A percentile compares a stretch with the other conserved stretches of the same genome.
phyloP scores from a whole-genome alignment of 2,797 vertebrate genomes.

The Podargus strigoides region DNA sequence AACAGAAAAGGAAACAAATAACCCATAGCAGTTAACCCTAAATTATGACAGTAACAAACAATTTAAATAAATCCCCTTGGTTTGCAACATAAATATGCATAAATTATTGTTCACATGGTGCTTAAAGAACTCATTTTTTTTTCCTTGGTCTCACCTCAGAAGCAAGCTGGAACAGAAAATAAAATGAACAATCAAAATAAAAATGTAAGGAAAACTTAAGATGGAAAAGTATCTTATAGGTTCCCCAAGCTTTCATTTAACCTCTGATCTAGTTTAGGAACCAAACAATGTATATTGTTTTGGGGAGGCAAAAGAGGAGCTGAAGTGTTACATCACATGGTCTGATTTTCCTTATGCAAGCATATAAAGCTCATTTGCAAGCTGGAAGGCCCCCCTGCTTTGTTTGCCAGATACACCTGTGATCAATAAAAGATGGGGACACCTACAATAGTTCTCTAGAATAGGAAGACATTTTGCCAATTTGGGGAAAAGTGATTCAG shows the following conservation, averaged over 20 bases:
- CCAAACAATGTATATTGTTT: fast-evolving
- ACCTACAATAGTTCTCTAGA: not conserved
- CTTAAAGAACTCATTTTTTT: not conserved
- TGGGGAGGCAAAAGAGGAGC: not conserved
- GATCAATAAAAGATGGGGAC: not conserved
- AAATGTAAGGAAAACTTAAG: not conserved
- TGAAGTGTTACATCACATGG: fast-evolving
- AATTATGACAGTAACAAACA: not conserved
- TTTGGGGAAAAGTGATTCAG: not conserved
- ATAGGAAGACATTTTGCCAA: not conserved
- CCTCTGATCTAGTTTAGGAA: not conserved
- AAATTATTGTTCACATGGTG: not conserved
- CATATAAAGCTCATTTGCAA: not conserved
- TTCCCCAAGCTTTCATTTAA: not conserved
- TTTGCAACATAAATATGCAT: not conserved
- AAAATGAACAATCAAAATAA: not conserved
- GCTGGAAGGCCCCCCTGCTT: not conserved
- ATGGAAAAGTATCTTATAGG: not conserved
- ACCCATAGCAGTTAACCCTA: not conserved
- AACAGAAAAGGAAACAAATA: not conserved
- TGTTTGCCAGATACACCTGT: not conserved
- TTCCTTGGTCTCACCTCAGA: not conserved
- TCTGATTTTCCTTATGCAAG: not conserved
- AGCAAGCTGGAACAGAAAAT: not conserved
- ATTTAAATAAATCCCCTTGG: not conserved